These are phyloP conservation scores for Drosophila repletoides DNA, from an alignment of 1,140 invertebrate species.

Conservation along the genomic window DNA sequence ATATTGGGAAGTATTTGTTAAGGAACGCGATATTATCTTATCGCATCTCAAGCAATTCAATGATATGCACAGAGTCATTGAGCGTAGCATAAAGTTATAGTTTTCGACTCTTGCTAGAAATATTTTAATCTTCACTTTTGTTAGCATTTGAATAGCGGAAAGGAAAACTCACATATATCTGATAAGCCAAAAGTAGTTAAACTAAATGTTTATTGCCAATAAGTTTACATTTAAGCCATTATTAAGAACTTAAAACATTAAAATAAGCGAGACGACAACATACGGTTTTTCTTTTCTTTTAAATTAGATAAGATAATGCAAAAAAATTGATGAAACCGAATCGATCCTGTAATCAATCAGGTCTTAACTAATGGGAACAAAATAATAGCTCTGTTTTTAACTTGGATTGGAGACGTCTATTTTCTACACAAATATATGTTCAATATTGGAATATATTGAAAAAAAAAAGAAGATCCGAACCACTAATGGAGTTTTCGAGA, in stretches of 20 bases:
- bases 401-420: too few relatives aligned
- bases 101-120: slow-evolving; percentile 2
- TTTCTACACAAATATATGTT: too few relatives aligned
- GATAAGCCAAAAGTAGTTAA: slow-evolving; percentile 43
- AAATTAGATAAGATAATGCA: background rate
- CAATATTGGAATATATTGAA: too few relatives aligned
- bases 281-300: background rate
- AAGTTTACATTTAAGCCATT: slow-evolving; percentile 16
- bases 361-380: too few relatives aligned
- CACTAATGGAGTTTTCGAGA: too few relatives aligned
- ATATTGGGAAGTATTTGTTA: slow-evolving; percentile 63
- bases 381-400: too few relatives aligned
- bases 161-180: slow-evolving; percentile 4
- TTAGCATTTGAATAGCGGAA: slow-evolving; percentile 16
- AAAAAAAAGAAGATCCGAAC: too few relatives aligned
- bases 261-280: too few relatives aligned
- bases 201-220: slow-evolving; percentile 3
- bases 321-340: too few relatives aligned
- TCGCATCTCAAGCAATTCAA: slow-evolving; percentile 64
- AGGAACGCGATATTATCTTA: slow-evolving; percentile 55
- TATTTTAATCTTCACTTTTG: background rate
- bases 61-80: slow-evolving; percentile 62
- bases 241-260: background rate
- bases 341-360: too few relatives aligned
- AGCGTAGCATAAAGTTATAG: slow-evolving; percentile 63